A percentile compares a stretch with the other conserved stretches of the same genome.
These are phyloP conservation scores for Ischnus inquisitorius DNA, from an alignment of 2,888 invertebrate species.

Conservation along the genomic window DNA sequence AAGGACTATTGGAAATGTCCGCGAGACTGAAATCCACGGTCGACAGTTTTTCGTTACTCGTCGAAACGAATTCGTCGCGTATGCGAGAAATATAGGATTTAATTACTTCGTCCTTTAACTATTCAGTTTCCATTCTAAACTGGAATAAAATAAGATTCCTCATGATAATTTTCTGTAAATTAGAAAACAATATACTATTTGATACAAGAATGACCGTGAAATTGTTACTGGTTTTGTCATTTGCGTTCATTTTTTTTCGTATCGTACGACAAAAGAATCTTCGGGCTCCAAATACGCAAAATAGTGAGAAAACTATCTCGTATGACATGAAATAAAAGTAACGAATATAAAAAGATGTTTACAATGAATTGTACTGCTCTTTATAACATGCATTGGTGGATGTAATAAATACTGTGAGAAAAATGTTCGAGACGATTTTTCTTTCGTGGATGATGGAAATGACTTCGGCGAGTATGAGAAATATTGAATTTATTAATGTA, in stretches of 20 bases:
- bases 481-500: conserved; percentile 38
- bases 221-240: no score
- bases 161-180: no score
- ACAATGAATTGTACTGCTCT: not conserved
- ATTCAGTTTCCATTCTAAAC: not conserved
- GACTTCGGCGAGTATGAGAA: conserved; percentile 11
- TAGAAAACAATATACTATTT: no score
- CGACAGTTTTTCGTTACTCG: conserved; percentile 21
- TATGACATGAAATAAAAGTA: no score
- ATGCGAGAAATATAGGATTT: not conserved
- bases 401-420: no score
- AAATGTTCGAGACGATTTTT: not conserved
- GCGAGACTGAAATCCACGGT: conserved; percentile 28
- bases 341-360: not conserved
- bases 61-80: conserved; percentile 1
- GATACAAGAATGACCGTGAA: no score
- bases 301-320: no score
- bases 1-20: conserved; percentile 32
- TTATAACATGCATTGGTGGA: not conserved
- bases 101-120: no score
- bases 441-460: not conserved
- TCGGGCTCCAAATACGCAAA: no score
- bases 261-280: not conserved
- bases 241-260: not conserved
- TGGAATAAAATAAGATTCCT: no score